Percentiles rank a stretch among this genome's conserved stretches.
These are phyloP conservation scores for Bimastos eiseni DNA, from an alignment of 2,888 invertebrate genomes.

Conservation along the genomic window DNA sequence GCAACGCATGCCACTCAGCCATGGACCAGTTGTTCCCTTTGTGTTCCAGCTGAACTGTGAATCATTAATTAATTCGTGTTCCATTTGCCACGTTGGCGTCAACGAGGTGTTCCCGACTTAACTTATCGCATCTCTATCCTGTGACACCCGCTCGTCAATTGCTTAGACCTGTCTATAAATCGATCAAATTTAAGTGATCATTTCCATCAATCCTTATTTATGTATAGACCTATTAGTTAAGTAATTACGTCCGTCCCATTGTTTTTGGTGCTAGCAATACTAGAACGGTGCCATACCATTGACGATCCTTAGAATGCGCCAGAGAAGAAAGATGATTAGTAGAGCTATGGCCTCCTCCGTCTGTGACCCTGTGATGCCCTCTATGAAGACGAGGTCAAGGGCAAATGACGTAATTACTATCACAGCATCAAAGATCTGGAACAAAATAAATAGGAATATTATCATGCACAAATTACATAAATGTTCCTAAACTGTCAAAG, in stretches of 20 bases:
- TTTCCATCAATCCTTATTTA: not conserved
- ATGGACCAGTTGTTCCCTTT: too few species aligned
- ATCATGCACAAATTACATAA: not conserved
- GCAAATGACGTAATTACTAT: slow-evolving; percentile 56
- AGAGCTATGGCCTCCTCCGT: slow-evolving; percentile 58
- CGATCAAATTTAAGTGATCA: too few species aligned
- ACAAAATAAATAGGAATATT: not conserved
- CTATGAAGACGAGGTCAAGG: slow-evolving; percentile 54
- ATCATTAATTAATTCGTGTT: too few species aligned
- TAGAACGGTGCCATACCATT: slow-evolving; percentile 51
- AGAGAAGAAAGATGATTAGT: slow-evolving; percentile 56
- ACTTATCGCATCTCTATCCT: too few species aligned
- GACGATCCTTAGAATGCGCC: slow-evolving; percentile 58
- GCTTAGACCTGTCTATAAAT: too few species aligned
- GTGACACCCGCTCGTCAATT: too few species aligned
- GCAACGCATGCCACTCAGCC: too few species aligned
- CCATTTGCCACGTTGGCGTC: too few species aligned
- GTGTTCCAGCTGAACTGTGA: too few species aligned
- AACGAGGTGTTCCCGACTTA: too few species aligned
- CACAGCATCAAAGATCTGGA: slow-evolving; percentile 58
- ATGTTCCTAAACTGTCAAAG: not conserved
- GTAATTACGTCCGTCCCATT: too few species aligned
- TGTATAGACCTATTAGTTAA: too few species aligned
- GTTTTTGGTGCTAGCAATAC: not conserved
- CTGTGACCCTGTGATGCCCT: slow-evolving; percentile 52